phyloP scores from a whole-genome alignment of 2,888 invertebrate genomes.

The Anthrax anthrax region DNA sequence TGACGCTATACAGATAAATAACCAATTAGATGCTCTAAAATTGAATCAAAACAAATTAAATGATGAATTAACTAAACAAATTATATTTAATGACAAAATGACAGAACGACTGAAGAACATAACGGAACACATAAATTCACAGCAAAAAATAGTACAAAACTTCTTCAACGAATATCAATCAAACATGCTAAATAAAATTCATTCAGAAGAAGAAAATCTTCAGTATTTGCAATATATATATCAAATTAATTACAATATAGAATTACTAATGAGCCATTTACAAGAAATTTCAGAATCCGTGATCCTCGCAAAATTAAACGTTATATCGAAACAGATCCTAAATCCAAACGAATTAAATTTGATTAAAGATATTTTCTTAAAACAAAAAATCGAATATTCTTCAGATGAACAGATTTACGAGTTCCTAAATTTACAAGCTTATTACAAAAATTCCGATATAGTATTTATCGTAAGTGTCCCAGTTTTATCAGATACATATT shows the following conservation, averaged over 20 bases:
- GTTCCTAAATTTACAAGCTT: too few relatives aligned
- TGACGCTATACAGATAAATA: conserved; percentile 5
- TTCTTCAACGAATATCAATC: conserved; percentile 3
- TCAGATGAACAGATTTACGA: too few relatives aligned
- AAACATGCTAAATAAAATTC: conserved; percentile 1
- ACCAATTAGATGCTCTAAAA: conserved; percentile 2
- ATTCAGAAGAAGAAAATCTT: conserved; percentile 1
- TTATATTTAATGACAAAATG: conserved; percentile 3
- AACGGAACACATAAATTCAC: conserved; percentile 8
- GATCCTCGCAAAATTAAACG: too few relatives aligned
- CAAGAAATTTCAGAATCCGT: too few relatives aligned
- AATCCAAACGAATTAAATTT: too few relatives aligned
- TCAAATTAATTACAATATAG: conserved; percentile 7
- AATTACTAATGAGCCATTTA: conserved; percentile 4
- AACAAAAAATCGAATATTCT: too few relatives aligned
- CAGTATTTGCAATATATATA: conserved; percentile 3
- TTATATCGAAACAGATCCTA: too few relatives aligned
- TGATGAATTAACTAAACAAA: neutral
- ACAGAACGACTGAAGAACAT: conserved; percentile 7
- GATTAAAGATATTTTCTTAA: too few relatives aligned
- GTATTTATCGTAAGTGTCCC: too few relatives aligned
- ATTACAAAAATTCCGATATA: too few relatives aligned
- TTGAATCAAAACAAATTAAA: conserved; percentile 3
- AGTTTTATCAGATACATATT: too few relatives aligned
- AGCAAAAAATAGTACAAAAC: conserved; percentile 6